Percentiles rank a stretch among this genome's conserved stretches.
Conservation (phyloP, 2,888 invertebrate genomes). For the Erebia ligea region DNA sequence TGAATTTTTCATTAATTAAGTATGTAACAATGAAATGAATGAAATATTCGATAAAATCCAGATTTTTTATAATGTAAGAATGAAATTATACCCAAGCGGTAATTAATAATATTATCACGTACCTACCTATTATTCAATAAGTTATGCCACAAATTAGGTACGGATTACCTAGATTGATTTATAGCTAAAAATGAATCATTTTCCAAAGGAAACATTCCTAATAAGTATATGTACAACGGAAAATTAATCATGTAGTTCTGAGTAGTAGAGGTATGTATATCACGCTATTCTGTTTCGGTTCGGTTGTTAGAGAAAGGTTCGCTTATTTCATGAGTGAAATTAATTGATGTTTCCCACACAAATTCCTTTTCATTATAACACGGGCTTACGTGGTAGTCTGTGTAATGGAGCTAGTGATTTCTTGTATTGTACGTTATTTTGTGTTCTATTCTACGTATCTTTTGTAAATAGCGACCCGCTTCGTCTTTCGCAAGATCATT, state of each 20-base stretch:
- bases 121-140: too few relatives aligned
- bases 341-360: slow-evolving; percentile 39
- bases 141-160: neutral
- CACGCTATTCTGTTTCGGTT: slow-evolving; percentile 41
- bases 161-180: neutral
- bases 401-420: neutral
- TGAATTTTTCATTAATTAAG: too few relatives aligned
- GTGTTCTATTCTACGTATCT: too few relatives aligned
- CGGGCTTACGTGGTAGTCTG: neutral
- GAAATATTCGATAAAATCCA: too few relatives aligned
- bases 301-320: slow-evolving; percentile 41
- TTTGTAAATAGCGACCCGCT: too few relatives aligned
- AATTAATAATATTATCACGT: too few relatives aligned
- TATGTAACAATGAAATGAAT: too few relatives aligned
- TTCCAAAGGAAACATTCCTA: slow-evolving; percentile 29
- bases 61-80: too few relatives aligned
- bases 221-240: slow-evolving; percentile 9
- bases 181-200: slow-evolving; percentile 13
- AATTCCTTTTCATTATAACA: slow-evolving; percentile 35
- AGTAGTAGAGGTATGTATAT: slow-evolving; percentile 30
- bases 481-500: too few relatives aligned
- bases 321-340: slow-evolving; percentile 40
- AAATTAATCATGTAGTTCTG: slow-evolving; percentile 32
- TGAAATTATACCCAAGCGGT: too few relatives aligned
- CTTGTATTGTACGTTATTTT: neutral